phyloP scores from a whole-genome alignment of 2,888 invertebrate genomes.

The Xanthorhoe spadicearia region DNA sequence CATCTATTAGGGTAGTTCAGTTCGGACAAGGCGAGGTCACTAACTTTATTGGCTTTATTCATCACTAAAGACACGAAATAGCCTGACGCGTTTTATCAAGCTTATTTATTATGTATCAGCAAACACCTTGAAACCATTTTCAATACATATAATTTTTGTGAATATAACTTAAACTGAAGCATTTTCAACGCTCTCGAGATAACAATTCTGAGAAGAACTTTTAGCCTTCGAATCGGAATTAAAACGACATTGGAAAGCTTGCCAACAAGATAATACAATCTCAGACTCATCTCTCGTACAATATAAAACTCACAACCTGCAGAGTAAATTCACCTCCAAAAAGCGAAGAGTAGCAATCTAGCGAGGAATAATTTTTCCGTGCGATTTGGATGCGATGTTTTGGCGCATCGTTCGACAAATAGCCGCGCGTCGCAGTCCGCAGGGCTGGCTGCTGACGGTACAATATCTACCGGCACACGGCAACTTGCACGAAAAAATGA shows the following conservation, averaged over 20 bases:
- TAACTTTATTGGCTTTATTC: conserved; percentile 46
- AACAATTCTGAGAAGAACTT: conserved; percentile 39
- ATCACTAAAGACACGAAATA: conserved; percentile 47
- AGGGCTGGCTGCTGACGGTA: conserved; percentile 75
- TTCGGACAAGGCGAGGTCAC: conserved; percentile 46
- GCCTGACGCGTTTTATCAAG: conserved; percentile 50
- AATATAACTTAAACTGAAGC: conserved; percentile 27
- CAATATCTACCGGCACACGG: conserved; percentile 64
- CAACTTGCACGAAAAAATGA: conserved; percentile 69
- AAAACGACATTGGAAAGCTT: conserved; percentile 72
- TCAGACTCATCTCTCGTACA: conserved; percentile 71
- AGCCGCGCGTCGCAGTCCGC: conserved; percentile 74
- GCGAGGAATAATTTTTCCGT: conserved; percentile 79
- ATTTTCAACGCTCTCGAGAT: conserved; percentile 22
- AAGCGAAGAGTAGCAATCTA: conserved; percentile 77
- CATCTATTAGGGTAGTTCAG: conserved; percentile 42
- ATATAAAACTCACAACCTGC: conserved; percentile 73
- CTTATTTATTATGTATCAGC: conserved; percentile 49
- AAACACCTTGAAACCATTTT: conserved; percentile 42
- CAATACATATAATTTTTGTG: conserved; percentile 20
- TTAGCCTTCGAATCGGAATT: conserved; percentile 68
- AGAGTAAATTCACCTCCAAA: conserved; percentile 77
- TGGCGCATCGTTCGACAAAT: conserved; percentile 83
- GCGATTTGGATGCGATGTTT: conserved; percentile 81
- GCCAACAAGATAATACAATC: conserved; percentile 80